Conservation (phyloP, 2,888 invertebrate species). For the Acanthosepion lycidas region DNA sequence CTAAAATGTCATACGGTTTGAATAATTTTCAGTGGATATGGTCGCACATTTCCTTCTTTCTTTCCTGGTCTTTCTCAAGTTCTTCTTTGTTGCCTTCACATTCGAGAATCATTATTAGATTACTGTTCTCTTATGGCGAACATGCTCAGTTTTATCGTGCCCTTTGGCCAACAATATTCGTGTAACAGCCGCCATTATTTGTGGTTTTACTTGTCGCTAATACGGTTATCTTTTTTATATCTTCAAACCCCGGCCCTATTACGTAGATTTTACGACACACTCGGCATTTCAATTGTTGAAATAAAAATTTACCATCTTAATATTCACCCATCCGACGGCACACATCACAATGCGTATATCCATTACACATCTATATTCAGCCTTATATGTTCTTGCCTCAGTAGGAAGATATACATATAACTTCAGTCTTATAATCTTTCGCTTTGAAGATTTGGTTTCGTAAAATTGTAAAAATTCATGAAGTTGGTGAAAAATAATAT, state of each 20-base stretch:
- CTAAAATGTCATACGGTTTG: neutral
- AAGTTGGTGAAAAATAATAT: too few species aligned
- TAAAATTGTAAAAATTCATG: too few species aligned
- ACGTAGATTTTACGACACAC: neutral
- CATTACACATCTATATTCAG: too few species aligned
- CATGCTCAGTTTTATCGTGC: neutral
- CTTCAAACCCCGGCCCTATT: neutral
- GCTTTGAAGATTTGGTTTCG: too few species aligned
- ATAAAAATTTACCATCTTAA: neutral
- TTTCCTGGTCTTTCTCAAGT: neutral
- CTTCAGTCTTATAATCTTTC: too few species aligned
- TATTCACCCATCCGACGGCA: neutral
- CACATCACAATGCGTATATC: neutral
- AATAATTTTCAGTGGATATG: neutral
- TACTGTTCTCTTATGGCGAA: neutral
- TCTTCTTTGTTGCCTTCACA: neutral
- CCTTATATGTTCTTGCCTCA: too few species aligned
- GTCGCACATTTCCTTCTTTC: neutral
- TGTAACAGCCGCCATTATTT: constrained; percentile 18
- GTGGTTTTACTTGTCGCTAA: neutral
- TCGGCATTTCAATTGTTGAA: neutral
- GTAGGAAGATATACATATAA: too few species aligned
- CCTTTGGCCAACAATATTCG: neutral
- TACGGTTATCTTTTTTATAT: constrained; percentile 24
- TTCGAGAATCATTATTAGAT: neutral